Evolutionary conservation across 2,888 invertebrate genomes (phyloP).

Genomic region (Polydrusus pterygomalis): DNA sequence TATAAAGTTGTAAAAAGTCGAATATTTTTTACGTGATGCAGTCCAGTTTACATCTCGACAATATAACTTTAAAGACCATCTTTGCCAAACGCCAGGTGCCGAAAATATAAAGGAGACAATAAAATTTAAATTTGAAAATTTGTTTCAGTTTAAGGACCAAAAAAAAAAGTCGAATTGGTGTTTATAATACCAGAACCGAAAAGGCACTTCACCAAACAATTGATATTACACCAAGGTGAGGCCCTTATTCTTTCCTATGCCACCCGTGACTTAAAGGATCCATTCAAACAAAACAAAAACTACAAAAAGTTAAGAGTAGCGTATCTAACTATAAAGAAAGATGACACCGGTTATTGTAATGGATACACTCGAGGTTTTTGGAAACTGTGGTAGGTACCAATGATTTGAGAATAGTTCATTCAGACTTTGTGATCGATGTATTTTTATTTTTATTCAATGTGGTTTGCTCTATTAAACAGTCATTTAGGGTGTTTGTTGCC

Average conservation of each 20-base stretch:
- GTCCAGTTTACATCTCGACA: neutral
- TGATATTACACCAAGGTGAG: conserved; percentile 43
- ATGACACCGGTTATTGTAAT: conserved; percentile 61
- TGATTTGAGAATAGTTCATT: conserved; percentile 61
- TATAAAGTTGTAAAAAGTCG: neutral
- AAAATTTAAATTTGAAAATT: conserved; percentile 68
- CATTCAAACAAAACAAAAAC: conserved; percentile 59
- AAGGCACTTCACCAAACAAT: conserved; percentile 46
- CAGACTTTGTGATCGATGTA: conserved; percentile 59
- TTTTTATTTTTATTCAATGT: conserved; percentile 51
- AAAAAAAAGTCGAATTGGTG: conserved; percentile 60
- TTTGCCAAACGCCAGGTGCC: conserved; percentile 48
- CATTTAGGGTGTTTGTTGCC: conserved; percentile 45
- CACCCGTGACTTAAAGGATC: conserved; percentile 61
- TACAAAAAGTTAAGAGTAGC: conserved; percentile 65
- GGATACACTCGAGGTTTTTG: conserved; percentile 60
- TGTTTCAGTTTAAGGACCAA: conserved; percentile 65
- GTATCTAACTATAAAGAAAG: conserved; percentile 64
- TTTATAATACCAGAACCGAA: conserved; percentile 36
- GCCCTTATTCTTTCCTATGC: conserved; percentile 52
- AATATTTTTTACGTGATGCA: neutral
- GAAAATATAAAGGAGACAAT: conserved; percentile 62
- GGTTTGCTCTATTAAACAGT: conserved; percentile 54
- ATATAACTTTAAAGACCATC: conserved; percentile 45
- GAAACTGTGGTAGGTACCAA: conserved; percentile 66